These are phyloP conservation scores for Pygoscelis adeliae DNA, from an alignment of 2,113 vertebrate species.

Conservation along the genomic window DNA sequence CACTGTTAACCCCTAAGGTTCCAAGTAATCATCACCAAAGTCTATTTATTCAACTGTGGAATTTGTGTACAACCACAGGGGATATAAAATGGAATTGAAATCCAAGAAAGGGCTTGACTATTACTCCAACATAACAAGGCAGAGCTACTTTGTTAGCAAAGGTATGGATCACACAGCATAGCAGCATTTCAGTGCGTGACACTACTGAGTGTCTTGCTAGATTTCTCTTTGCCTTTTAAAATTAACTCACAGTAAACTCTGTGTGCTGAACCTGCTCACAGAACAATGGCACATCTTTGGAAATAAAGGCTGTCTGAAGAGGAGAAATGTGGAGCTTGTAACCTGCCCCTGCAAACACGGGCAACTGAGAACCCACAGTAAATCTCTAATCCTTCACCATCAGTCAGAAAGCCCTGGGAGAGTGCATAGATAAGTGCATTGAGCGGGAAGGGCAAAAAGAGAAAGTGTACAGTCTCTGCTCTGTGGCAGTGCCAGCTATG, in stretches of 20 bases:
- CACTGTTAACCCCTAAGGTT: slow-evolving; percentile 46
- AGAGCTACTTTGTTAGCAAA: background rate
- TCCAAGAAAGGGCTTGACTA: background rate
- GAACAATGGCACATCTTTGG: background rate
- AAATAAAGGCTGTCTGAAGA: background rate
- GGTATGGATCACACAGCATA: background rate
- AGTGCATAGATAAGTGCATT: background rate
- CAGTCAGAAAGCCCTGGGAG: background rate
- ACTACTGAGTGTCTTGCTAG: background rate
- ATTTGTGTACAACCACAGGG: slow-evolving; percentile 41
- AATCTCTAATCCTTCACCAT: background rate
- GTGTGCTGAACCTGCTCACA: background rate
- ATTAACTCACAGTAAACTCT: background rate
- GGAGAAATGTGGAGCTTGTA: background rate
- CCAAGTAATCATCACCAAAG: slow-evolving; percentile 21
- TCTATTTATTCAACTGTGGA: slow-evolving; percentile 16
- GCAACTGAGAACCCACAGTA: background rate
- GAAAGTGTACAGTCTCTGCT: background rate
- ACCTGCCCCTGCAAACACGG: background rate
- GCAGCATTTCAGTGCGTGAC: rapidly evolving
- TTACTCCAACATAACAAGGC: background rate
- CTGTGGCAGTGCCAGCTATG: background rate
- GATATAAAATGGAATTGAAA: slow-evolving; percentile 44
- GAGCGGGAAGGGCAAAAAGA: background rate
- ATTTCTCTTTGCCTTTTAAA: background rate